phyloP scores from a whole-genome alignment of 2,797 vertebrate genomes.

The Danio albolineatus region DNA sequence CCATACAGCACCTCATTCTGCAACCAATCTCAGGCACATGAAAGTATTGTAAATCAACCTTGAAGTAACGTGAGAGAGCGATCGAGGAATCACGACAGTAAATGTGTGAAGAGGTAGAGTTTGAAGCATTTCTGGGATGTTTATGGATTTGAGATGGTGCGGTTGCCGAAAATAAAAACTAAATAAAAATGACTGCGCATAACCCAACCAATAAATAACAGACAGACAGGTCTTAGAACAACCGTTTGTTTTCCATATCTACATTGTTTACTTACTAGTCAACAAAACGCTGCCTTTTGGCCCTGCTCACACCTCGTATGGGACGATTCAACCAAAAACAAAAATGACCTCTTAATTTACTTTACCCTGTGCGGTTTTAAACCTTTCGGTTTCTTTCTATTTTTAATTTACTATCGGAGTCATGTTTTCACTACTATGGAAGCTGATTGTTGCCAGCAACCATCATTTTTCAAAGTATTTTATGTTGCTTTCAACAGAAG shows the following conservation, averaged over 20 bases:
- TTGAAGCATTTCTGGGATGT: conserved; percentile 40
- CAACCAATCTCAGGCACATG: conserved; percentile 56
- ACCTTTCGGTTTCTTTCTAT: no score
- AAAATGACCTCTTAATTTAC: no score
- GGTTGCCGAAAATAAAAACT: neutral
- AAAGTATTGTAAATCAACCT: conserved; percentile 31
- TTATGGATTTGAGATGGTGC: conserved; percentile 18
- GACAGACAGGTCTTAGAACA: neutral
- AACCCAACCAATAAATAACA: neutral
- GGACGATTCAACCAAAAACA: no score
- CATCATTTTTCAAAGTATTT: no score
- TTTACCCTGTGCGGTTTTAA: no score
- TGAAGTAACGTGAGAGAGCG: conserved; percentile 25
- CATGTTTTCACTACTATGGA: no score
- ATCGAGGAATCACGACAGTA: conserved; percentile 24
- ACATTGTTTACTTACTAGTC: neutral
- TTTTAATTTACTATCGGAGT: no score
- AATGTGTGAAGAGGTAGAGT: conserved; percentile 54
- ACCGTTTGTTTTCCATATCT: neutral
- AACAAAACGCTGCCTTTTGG: neutral
- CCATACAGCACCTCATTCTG: conserved; percentile 41
- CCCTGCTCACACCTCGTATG: no score
- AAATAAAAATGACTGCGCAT: neutral
- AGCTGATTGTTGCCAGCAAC: no score
- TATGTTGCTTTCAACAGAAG: no score